Conservation (phyloP, 1,140 invertebrate genomes). For the Drosophila paulistorum region DNA sequence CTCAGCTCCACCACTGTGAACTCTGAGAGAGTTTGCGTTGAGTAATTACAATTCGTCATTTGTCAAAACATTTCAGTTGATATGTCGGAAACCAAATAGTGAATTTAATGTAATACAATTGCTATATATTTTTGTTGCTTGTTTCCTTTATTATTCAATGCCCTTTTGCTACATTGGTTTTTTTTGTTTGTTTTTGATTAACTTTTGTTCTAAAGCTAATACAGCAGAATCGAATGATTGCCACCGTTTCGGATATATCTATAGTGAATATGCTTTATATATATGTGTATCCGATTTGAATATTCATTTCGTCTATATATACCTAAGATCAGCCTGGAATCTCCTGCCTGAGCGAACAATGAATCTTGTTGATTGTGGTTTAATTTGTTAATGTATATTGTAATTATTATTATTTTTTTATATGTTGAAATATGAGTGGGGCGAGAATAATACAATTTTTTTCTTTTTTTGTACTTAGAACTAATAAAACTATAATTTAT, state of each 20-base stretch:
- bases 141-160: constrained; percentile 41
- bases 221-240: constrained; percentile 60
- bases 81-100: background rate
- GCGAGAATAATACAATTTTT: constrained; percentile 18
- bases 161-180: constrained; percentile 42
- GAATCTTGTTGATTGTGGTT: constrained; percentile 14
- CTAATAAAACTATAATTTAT: constrained; percentile 35
- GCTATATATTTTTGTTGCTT: constrained; percentile 27
- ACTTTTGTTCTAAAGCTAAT: constrained; percentile 51
- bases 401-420: constrained; percentile 2
- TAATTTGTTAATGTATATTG: constrained; percentile 37
- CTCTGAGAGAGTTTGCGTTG: background rate
- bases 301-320: constrained; percentile 35
- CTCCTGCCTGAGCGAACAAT: constrained; percentile 52
- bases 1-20: background rate
- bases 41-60: constrained; percentile 7
- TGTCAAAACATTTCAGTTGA: constrained; percentile 7
- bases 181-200: constrained; percentile 24
- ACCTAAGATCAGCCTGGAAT: constrained; percentile 45
- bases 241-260: constrained; percentile 48
- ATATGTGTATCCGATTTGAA: constrained; percentile 13
- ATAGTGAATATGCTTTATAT: constrained; percentile 19
- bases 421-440: background rate
- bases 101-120: constrained; percentile 8
- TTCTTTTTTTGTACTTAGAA: constrained; percentile 29